These are phyloP conservation scores for Acrobasis repandana DNA, from an alignment of 2,888 invertebrate genomes.

Conservation along the genomic window DNA sequence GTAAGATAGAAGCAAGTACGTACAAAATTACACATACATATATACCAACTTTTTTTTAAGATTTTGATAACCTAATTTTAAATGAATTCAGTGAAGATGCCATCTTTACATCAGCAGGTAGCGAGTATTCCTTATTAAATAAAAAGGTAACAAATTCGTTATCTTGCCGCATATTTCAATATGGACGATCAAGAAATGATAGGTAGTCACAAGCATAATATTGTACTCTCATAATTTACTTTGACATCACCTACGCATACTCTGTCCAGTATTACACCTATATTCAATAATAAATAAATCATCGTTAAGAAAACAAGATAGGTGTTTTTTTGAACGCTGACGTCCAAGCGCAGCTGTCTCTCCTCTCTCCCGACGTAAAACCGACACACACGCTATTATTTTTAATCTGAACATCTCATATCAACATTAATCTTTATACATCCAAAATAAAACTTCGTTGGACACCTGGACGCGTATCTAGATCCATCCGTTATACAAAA, in stretches of 20 bases:
- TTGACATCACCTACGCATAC: conserved; percentile 18
- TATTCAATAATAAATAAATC: conserved; percentile 48
- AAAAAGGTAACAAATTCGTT: too few relatives aligned
- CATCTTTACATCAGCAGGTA: too few relatives aligned
- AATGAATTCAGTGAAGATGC: too few relatives aligned
- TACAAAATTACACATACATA: too few relatives aligned
- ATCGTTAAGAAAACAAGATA: conserved; percentile 46
- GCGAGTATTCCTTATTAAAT: too few relatives aligned
- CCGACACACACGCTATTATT: conserved; percentile 43
- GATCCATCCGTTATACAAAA: neutral
- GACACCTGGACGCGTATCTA: neutral
- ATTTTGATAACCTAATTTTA: too few relatives aligned
- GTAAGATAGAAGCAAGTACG: too few relatives aligned
- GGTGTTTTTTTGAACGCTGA: conserved; percentile 49
- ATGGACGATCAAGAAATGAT: too few relatives aligned
- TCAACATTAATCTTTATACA: conserved; percentile 45
- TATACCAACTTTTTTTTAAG: too few relatives aligned
- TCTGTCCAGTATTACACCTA: conserved; percentile 26
- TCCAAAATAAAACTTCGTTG: conserved; percentile 36
- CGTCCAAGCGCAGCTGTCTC: conserved; percentile 56
- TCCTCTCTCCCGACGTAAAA: conserved; percentile 40
- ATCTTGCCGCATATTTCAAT: too few relatives aligned
- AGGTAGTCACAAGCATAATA: too few relatives aligned
- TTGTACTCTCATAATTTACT: neutral
- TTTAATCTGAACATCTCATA: conserved; percentile 41